Conservation (phyloP, 2,113 vertebrate genomes). For the Epinephelus cyanopodus region DNA sequence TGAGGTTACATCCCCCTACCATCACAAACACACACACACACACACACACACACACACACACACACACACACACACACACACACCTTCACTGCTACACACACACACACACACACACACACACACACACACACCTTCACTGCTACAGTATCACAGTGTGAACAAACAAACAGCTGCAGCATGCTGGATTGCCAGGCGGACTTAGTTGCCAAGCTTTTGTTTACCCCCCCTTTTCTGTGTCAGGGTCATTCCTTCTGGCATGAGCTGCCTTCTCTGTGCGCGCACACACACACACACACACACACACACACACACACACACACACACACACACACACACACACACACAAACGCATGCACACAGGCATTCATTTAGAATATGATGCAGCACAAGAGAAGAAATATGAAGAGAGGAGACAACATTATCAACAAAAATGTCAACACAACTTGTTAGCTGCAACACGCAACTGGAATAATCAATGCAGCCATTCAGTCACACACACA, state of each 20-base stretch:
- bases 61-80: conserved; percentile 17
- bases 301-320: conserved; percentile 1
- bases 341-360: conserved; percentile 11
- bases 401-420: not conserved
- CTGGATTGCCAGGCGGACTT: conserved; percentile 31
- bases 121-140: conserved; percentile 12
- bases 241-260: conserved; percentile 45
- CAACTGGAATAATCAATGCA: conserved; percentile 11
- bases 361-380: not conserved
- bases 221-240: conserved; percentile 49
- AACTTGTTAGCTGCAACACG: not conserved
- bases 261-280: not conserved
- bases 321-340: conserved; percentile 16
- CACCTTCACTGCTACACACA: not conserved
- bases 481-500: not conserved
- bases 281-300: conserved; percentile 16
- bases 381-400: not conserved
- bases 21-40: not conserved
- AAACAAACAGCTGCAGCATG: conserved; percentile 55
- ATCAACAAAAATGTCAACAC: not conserved
- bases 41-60: conserved; percentile 16
- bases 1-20: conserved; percentile 3
- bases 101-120: conserved; percentile 12
- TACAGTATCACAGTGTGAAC: conserved; percentile 33
- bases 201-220: conserved; percentile 61